Conservation (phyloP, 2,113 vertebrate genomes). For the Equus przewalskii region DNA sequence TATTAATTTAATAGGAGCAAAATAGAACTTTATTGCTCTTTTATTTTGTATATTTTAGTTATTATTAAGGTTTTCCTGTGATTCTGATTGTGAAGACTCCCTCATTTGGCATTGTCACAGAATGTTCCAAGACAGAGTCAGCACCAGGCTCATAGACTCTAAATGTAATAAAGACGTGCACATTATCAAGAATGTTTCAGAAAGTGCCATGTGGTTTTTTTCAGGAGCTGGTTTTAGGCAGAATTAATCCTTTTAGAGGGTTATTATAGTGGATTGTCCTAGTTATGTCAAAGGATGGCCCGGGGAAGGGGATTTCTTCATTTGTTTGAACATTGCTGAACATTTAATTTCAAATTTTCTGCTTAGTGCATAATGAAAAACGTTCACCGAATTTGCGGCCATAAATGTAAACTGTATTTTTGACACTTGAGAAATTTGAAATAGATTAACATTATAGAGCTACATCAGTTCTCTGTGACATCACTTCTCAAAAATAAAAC, state of each 20-base stretch:
- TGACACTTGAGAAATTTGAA: conserved; percentile 72
- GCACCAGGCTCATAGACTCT: neutral
- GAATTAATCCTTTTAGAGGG: conserved; percentile 84
- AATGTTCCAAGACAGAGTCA: neutral
- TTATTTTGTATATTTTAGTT: neutral
- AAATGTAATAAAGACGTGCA: conserved; percentile 44
- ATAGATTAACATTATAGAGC: conserved; percentile 79
- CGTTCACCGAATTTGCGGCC: conserved; percentile 69
- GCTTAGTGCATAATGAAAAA: conserved; percentile 82
- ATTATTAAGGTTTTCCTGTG: neutral
- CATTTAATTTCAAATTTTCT: conserved; percentile 83
- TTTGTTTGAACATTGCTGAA: conserved; percentile 81
- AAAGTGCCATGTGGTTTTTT: conserved; percentile 79
- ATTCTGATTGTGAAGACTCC: neutral
- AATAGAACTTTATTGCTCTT: neutral
- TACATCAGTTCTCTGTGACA: conserved; percentile 70
- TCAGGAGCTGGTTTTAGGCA: conserved; percentile 76
- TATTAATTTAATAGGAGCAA: neutral
- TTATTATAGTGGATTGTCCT: conserved; percentile 79
- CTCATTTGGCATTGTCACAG: neutral
- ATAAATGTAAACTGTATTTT: conserved; percentile 78
- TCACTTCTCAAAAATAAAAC: conserved; percentile 69
- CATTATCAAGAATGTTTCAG: conserved; percentile 67
- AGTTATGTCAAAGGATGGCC: conserved; percentile 82
- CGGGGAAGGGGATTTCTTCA: conserved; percentile 81